Evolutionary conservation across 2,888 invertebrate species (phyloP), one percentile per base, ranked within the genome.

Genomic region (Steromphala cineraria): DNA sequence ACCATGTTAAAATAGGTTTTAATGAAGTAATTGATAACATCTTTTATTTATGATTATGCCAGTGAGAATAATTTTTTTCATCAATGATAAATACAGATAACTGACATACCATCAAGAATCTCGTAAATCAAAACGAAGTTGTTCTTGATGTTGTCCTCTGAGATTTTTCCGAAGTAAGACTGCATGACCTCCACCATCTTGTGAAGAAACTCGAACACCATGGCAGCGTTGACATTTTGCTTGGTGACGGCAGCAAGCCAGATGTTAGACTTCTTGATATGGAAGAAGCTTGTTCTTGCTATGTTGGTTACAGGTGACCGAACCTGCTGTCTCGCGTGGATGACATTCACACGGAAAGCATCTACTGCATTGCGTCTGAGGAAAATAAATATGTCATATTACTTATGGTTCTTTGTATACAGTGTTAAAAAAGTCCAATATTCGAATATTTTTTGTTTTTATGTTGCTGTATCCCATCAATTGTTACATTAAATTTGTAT

Each of bases 221-320:
- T 99, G 0, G 99, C 98, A 28, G 99, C 99, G 92, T 99, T 99
- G 80, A 99, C 99, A 96, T 99, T 99, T 94, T 99, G 99, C 94
- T 99, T 98, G 31, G 99, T 99, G n/a, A 99, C 99, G 0, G 99
- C 99, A 62, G 99, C 99, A 88, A 99, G 95, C 99, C 99, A 99
- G 90, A 99, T 99, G 93, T 99, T 99, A 15, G 99, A 98, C 84
- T 99, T 95, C 80, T 98, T 99, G 84, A 99, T 98, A 93, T 99
- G 99, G 93, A 99, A 99, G 94, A 99, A 99, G 67, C 99, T 99
- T 40, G 99, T 99, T 85, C 99, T 95, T 1, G 99, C 99, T 87
- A 99, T 99, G 94, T 99, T 99, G 76, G 99, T 99, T 83, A 99
- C 99, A 19, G 99, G 99, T 24, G 99, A 99, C 36, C 99, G 96